Base-by-base conservation (phyloP, 92 coral and sea anemone genomes). In the Diadumene lineata region DNA sequence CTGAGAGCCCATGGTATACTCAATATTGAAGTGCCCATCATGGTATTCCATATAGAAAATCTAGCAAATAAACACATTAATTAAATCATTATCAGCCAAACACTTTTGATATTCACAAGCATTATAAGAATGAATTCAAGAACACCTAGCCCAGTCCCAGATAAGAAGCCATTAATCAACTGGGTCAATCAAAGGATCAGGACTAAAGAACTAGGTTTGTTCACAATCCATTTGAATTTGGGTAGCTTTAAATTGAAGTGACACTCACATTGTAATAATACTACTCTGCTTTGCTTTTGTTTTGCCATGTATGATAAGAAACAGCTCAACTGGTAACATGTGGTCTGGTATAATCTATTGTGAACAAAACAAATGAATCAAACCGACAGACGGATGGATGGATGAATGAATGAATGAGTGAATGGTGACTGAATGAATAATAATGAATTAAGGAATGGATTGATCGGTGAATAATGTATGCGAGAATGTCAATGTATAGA, bases 1-100 rank as follows among this genome's bases (percentile, higher is more conserved):
- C 96, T 87, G 23, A 94, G 69, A 25, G 98, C 98, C 98, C 98
- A 94, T 13, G 98, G 97, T 74, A 94, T 94, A 53, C 89, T 94
- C 17, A 94, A 81, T 31, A 94, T 68, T 4, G 98, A 94, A 1
- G 98, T 91, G 0, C 98, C 98, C 98, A 94, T 91, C 98, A 94
- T 94, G 0, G 98, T 94, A 70, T 94, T 94, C 98, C 98, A 94
- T 58, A 94, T 61, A 21, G 98, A 85, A 79, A 94, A 94, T 64
- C 98, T 94, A 64, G 11, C 72, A 31, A 48, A 21, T 8, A 73
- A 53, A 56, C 22, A n/a, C 11, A 56, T 16, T 13, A 0, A 10
- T 43, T n/a, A n/a, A n/a, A n/a, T n/a, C n/a, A n/a, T n/a, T n/a
- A n/a, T n/a, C n/a, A n/a, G n/a, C n/a, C n/a, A n/a, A n/a, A n/a